Evolutionary conservation across 1,140 invertebrate genomes (phyloP).

Genomic region (Ceratitis capitata): DNA sequence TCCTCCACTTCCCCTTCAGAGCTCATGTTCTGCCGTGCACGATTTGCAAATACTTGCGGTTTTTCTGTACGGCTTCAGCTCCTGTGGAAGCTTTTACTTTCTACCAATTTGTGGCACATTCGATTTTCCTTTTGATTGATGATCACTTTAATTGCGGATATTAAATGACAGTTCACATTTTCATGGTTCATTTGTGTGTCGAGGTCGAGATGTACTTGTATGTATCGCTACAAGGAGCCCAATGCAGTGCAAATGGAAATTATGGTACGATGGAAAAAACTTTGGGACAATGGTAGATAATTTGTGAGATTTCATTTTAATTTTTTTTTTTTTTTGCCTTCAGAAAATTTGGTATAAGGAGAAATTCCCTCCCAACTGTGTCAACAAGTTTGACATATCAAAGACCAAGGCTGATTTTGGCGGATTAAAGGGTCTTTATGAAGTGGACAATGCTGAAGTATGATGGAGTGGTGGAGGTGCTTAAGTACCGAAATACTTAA

Average conservation of each 20-base stretch:
- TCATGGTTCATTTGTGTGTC: constrained; percentile 1
- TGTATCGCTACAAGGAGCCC: neutral
- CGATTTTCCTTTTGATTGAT: constrained; percentile 42
- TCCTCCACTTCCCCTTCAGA: neutral
- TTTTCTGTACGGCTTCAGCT: neutral
- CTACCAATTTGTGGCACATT: neutral
- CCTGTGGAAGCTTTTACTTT: constrained; percentile 5
- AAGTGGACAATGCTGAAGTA: neutral
- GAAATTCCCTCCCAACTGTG: neutral
- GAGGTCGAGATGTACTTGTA: neutral
- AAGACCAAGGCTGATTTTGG: neutral
- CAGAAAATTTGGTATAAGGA: neutral
- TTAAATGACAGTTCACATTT: constrained; percentile 43
- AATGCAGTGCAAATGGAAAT: neutral
- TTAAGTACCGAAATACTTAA: neutral
- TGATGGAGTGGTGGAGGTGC: neutral
- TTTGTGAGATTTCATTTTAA: neutral
- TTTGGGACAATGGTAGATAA: neutral
- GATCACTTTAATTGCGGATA: constrained; percentile 46
- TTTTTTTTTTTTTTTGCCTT: neutral
- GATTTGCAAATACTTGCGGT: too few relatives aligned
- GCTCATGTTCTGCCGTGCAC: neutral
- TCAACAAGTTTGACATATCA: neutral
- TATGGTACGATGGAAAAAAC: neutral
- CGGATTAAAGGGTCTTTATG: neutral